Conservation (phyloP, 2,113 vertebrate genomes). For the Catharus bicknelli region DNA sequence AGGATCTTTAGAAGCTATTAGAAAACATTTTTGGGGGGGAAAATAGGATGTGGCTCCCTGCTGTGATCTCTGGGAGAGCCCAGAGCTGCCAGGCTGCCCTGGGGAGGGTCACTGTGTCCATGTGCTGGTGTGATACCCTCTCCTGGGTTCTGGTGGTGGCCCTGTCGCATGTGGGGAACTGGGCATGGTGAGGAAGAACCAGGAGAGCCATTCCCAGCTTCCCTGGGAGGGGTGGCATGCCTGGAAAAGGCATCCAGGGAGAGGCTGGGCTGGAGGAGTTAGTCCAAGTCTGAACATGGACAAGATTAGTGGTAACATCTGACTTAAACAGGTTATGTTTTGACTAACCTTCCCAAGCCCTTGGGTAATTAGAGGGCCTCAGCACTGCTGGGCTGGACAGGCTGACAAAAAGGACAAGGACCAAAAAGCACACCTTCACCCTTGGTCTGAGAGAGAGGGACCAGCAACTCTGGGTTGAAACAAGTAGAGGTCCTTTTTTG, state of each 20-base stretch:
- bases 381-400: not conserved
- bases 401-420: not conserved
- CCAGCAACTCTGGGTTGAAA: not conserved
- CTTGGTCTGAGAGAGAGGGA: not conserved
- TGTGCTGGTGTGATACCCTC: not conserved
- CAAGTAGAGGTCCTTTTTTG: not conserved
- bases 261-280: not conserved
- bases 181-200: not conserved
- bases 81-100: not conserved
- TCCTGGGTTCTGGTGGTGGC: not conserved
- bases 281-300: rapidly evolving
- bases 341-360: not conserved
- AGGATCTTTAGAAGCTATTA: not conserved
- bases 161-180: not conserved
- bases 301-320: not conserved
- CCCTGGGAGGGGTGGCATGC: not conserved
- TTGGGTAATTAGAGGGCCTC: not conserved
- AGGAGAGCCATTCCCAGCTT: not conserved
- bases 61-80: not conserved
- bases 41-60: rapidly evolving
- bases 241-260: not conserved
- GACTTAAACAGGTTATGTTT: not conserved
- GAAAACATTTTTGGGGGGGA: rapidly evolving
- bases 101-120: not conserved
- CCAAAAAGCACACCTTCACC: not conserved